Conservation (phyloP, 2,888 invertebrate species). For the Rhingia campestris region DNA sequence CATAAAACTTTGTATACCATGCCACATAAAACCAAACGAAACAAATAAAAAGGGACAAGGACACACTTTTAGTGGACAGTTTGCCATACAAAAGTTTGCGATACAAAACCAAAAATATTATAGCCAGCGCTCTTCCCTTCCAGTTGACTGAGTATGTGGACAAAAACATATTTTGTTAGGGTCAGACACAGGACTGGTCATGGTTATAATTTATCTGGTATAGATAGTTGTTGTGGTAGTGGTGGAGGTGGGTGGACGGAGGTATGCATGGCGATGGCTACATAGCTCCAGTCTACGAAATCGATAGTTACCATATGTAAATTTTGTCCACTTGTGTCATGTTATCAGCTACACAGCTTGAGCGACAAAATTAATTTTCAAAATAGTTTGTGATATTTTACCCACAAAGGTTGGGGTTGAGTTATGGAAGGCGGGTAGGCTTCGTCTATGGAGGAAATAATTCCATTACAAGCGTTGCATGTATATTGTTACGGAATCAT, state of each 20-base stretch:
- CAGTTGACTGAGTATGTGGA: not conserved
- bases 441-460: too few relatives aligned
- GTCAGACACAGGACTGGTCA: constrained; percentile 25
- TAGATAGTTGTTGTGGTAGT: not conserved
- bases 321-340: constrained; percentile 56
- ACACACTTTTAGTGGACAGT: constrained; percentile 29
- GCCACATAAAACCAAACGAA: constrained; percentile 33
- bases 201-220: constrained; percentile 43
- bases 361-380: constrained; percentile 51
- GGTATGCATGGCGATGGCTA: too few relatives aligned
- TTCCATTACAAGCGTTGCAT: too few relatives aligned
- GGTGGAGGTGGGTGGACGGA: not conserved
- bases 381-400: constrained; percentile 10
- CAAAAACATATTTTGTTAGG: constrained; percentile 48
- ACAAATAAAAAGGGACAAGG: constrained; percentile 45
- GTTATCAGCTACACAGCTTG: constrained; percentile 38
- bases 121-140: constrained; percentile 20
- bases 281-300: too few relatives aligned
- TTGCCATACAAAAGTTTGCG: constrained; percentile 39
- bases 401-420: not conserved
- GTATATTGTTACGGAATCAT: too few relatives aligned
- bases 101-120: constrained; percentile 49
- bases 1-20: too few relatives aligned
- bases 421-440: not conserved
- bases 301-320: constrained; percentile 47